Base-by-base conservation (phyloP, 2,888 invertebrate species). In the Tanytarsus gracilentus region DNA sequence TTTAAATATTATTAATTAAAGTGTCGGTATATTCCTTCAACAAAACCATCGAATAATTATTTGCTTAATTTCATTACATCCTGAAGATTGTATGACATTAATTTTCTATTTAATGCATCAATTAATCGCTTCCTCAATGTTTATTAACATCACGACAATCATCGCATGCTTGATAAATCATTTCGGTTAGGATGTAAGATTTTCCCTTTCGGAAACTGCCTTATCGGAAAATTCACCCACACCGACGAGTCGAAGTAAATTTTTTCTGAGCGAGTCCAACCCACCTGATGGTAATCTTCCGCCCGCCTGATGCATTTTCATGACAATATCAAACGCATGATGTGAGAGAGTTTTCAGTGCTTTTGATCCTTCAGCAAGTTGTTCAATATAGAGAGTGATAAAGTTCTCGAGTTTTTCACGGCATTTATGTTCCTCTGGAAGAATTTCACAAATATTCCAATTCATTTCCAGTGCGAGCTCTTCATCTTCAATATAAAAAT, bases 121-220 rank as follows among this genome's bases (percentile, higher is more conserved):
- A n/a, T n/a, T n/a, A n/a, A n/a, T n/a, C n/a, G n/a, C n/a, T n/a
- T n/a, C n/a, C n/a, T n/a, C n/a, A n/a, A n/a, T n/a, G n/a, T n/a
- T n/a, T n/a, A 78, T 98, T 96, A 62, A 98, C 82, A 75, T 97
- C 95, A 44, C 95, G 79, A 69, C 94, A 94, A 70, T 94, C 91
- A 77, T 94, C 94, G 75, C 98, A 99, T 27, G 87, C 83, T 71
- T 86, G 86, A 73, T 98, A 98, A 68, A 95, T 94, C 44, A 30
- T 52, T 78, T 96, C 95, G 3, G 87, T 83, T 55, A 97, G 79
- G 55, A 88, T 78, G 71, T 89, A 90, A 1, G 89, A 84, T 61
- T 86, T 78, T 68, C 89, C 88, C n/a, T n/a, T n/a, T n/a, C n/a
- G n/a, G 92, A 97, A 63, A 84, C 81, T 1, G 94, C 90, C 63